Base-by-base conservation (phyloP, 2,888 invertebrate genomes). In the Brenthis daphne region DNA sequence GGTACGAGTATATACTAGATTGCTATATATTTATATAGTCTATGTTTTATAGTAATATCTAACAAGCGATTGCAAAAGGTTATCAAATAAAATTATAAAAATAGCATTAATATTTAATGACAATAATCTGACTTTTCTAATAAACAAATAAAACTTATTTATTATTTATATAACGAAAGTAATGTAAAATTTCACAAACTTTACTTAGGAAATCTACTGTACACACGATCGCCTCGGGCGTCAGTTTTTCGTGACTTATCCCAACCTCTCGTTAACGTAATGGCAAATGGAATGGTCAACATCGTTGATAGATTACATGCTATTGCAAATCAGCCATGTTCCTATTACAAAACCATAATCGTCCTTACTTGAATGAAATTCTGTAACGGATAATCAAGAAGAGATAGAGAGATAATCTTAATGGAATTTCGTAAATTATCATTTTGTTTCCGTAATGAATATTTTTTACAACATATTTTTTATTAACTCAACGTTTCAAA, bases 201-300 rank as follows among this genome's bases (percentile, higher is more conserved):
- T 50, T 12, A 33, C 60, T 50, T 43, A 20, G 63, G 33, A 43
- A 63, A 37, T 53, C 14, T 20, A 43, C 43, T 5, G 63, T 57
- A 60, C 69, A 70, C 70, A 70, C 68, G 72, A 73, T 67, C 68
- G 78, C 82, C 77, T 60, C 57, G 64, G 79, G 83, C 81, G 74
- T 77, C 75, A 69, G 77, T 80, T 80, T 80, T 80, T 80, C 84
- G 83, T 85, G 82, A 83, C 80, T 80, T 77, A 80, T 76, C 78
- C 71, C 63, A 65, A 53, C 16, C 63, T 60, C 65, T 65, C 50
- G 72, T 68, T 73, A 70, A 51, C 64, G 58, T 68, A 68, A 72
- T 58, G 47, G 64, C 64, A 64, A 67, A 70, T 61, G 61, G 70
- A 64, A 64, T 69, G 70, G 73, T 67, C 71, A 70, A 68, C 64